These are phyloP conservation scores for Oreocharis arfaki DNA, from an alignment of 2,113 vertebrate species.

Conservation along the genomic window DNA sequence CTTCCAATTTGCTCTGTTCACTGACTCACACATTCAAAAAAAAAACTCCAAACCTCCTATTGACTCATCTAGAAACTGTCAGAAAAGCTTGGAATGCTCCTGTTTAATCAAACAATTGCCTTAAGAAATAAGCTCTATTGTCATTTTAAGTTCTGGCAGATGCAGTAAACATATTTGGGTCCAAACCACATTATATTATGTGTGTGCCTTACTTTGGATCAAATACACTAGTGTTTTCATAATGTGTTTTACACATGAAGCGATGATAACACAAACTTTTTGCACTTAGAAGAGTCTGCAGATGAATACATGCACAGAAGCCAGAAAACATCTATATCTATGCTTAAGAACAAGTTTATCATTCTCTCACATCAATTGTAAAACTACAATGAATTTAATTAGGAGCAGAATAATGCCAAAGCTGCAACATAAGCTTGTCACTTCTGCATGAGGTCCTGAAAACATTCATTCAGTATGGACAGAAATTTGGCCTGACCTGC, in stretches of 20 bases:
- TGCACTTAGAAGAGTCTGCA: not conserved
- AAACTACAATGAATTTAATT: not conserved
- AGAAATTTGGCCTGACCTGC: not conserved
- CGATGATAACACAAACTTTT: not conserved
- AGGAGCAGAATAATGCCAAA: not conserved
- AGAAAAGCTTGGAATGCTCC: not conserved
- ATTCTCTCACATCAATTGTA: not conserved
- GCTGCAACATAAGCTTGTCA: not conserved
- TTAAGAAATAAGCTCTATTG: not conserved
- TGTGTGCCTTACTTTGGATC: not conserved
- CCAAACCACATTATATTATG: not conserved
- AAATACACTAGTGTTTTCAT: not conserved
- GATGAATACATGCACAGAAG: not conserved
- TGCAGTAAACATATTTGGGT: not conserved
- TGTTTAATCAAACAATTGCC: not conserved
- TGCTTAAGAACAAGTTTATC: not conserved
- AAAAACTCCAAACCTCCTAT: not conserved
- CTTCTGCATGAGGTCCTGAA: not conserved
- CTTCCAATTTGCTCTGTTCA: not conserved
- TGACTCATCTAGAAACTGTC: not conserved
- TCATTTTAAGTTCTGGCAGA: conserved; percentile 11
- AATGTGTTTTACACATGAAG: conserved; percentile 8
- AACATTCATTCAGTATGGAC: not conserved
- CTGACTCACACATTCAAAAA: not conserved
- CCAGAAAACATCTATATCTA: not conserved